These are phyloP conservation scores for Magallana nippona DNA, from an alignment of 2,888 invertebrate species.

Conservation along the genomic window DNA sequence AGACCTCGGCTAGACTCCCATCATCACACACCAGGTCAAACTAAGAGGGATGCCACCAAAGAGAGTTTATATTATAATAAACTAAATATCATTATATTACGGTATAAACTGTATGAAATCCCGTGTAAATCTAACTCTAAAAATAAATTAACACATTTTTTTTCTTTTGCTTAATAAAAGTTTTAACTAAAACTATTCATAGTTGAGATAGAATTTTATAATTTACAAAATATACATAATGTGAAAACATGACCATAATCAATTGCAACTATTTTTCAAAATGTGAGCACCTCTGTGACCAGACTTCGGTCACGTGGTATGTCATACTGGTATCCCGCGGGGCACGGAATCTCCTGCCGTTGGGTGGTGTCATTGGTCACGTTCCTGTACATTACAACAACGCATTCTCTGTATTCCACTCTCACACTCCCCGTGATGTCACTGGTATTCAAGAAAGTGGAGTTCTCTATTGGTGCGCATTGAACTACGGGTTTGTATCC, in stretches of 20 bases:
- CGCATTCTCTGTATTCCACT: slow-evolving; percentile 53
- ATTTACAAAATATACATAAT: no score
- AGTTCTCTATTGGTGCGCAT: slow-evolving; percentile 7
- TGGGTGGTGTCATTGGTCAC: slow-evolving; percentile 28
- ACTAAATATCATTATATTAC: no score
- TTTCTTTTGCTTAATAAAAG: no score
- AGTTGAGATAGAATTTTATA: no score
- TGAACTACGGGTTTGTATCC: slow-evolving; percentile 38
- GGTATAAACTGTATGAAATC: no score
- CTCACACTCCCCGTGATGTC: not conserved
- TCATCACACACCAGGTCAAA: slow-evolving; percentile 71
- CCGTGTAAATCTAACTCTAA: no score
- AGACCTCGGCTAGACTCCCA: slow-evolving; percentile 66
- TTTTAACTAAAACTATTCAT: no score
- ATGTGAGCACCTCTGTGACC: slow-evolving; percentile 57
- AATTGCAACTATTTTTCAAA: not conserved
- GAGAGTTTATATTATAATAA: no score
- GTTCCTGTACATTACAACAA: slow-evolving; percentile 48
- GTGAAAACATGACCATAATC: no score
- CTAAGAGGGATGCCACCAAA: slow-evolving; percentile 45
- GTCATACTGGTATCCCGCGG: slow-evolving; percentile 55
- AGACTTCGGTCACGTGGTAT: slow-evolving; percentile 56
- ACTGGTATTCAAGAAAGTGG: not conserved
- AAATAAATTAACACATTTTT: no score
- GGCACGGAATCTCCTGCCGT: slow-evolving; percentile 46